Conservation (phyloP, 2,113 vertebrate species). For the Thymallus thymallus region DNA sequence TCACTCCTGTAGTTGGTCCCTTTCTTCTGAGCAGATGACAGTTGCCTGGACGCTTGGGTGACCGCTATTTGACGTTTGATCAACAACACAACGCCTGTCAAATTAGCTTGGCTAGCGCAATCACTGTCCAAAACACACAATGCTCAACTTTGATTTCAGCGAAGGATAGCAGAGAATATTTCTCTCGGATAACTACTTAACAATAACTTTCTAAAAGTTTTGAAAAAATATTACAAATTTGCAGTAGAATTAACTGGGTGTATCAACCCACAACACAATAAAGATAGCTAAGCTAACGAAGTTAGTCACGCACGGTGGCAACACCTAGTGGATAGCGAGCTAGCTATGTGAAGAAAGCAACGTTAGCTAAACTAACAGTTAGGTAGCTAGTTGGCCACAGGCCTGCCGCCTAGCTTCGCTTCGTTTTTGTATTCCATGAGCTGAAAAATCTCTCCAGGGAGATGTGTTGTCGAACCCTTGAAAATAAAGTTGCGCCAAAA, state of each 20-base stretch:
- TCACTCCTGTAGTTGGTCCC: conserved; percentile 5
- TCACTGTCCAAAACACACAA: conserved; percentile 5
- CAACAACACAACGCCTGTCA: conserved; percentile 26
- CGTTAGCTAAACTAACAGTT: conserved; percentile 38
- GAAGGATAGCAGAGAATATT: not conserved
- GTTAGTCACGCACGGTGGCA: conserved; percentile 43
- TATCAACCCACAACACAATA: conserved; percentile 21
- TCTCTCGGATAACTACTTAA: not conserved
- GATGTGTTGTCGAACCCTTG: conserved; percentile 2
- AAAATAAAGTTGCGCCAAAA: conserved; percentile 35
- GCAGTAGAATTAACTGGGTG: not conserved
- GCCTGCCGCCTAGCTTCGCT: conserved; percentile 39
- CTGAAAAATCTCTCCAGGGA: conserved; percentile 14
- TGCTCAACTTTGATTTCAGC: conserved; percentile 37
- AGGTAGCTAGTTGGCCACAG: conserved; percentile 44
- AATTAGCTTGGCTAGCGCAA: not conserved
- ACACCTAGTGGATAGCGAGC: conserved; percentile 25
- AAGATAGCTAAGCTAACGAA: conserved; percentile 23
- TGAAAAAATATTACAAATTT: not conserved
- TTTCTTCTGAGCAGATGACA: not conserved
- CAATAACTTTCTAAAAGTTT: conserved; percentile 49
- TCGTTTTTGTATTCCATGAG: conserved; percentile 50
- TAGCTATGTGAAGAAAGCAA: conserved; percentile 8
- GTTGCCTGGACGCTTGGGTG: conserved; percentile 11
- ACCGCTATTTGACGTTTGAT: conserved; percentile 14